Evolutionary conservation across 1,140 invertebrate species (phyloP).

Genomic region (Callitettix versicolor): DNA sequence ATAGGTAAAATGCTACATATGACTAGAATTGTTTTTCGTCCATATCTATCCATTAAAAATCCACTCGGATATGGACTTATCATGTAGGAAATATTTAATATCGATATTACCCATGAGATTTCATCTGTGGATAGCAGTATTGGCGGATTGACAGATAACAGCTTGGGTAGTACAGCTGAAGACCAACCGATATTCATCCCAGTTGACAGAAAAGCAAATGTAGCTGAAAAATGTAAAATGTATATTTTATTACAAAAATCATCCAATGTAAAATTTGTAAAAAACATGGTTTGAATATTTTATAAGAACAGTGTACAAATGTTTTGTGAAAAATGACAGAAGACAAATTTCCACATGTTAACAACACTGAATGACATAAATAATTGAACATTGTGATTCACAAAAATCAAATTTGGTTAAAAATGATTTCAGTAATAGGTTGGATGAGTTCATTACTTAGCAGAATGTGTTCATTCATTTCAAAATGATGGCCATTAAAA

Average conservation of each 20-base stretch:
- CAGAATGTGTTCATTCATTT: no score
- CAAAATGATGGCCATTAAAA: no score
- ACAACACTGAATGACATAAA: no score
- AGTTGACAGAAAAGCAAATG: background rate
- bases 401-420: no score
- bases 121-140: background rate
- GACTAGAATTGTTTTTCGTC: conserved; percentile 44
- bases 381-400: no score
- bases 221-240: background rate
- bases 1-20: conserved; percentile 44
- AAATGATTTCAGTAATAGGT: no score
- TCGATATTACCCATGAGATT: background rate
- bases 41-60: conserved; percentile 1
- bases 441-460: no score
- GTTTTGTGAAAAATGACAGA: background rate
- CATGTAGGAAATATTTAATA: background rate
- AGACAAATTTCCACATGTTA: background rate
- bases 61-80: background rate
- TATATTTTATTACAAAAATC: background rate
- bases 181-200: background rate
- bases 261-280: background rate
- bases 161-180: background rate
- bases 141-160: background rate
- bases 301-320: background rate
- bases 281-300: background rate